These are phyloP conservation scores for Melipona bicolor DNA, from an alignment of 2,888 invertebrate species.

Conservation along the genomic window DNA sequence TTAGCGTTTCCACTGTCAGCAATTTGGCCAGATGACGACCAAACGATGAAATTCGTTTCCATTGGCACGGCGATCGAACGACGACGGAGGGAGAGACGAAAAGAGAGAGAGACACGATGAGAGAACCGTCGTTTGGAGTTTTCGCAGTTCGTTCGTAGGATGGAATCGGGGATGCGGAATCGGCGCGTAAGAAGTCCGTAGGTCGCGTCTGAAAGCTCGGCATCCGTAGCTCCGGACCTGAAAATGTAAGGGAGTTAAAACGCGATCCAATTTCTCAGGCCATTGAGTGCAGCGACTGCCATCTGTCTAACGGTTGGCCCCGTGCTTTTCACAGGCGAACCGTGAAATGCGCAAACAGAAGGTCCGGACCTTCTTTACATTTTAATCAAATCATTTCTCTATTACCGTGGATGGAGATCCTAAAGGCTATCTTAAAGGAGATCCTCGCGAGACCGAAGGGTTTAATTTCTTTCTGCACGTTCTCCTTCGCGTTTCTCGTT, in stretches of 20 bases:
- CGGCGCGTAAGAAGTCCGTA: slow-evolving; percentile 35
- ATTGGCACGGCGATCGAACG: background rate
- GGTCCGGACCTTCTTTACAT: slow-evolving; percentile 82
- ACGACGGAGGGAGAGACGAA: too few species aligned
- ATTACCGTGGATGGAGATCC: slow-evolving; percentile 81
- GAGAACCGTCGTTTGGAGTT: background rate
- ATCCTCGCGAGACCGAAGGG: slow-evolving; percentile 80
- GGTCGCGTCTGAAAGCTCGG: slow-evolving; percentile 40
- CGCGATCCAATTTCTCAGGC: slow-evolving; percentile 84
- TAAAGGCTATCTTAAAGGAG: slow-evolving; percentile 73
- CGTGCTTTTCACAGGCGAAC: slow-evolving; percentile 83
- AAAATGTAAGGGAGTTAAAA: slow-evolving; percentile 84
- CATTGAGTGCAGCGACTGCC: slow-evolving; percentile 84
- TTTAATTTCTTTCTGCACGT: slow-evolving; percentile 72
- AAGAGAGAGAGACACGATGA: too few species aligned
- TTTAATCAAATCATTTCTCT: slow-evolving; percentile 84
- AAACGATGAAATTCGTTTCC: background rate
- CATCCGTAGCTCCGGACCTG: slow-evolving; percentile 72
- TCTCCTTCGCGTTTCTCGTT: background rate
- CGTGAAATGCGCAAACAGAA: slow-evolving; percentile 85
- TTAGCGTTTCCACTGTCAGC: slow-evolving; percentile 53
- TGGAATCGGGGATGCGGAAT: background rate
- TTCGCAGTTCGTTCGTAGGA: slow-evolving; percentile 3
- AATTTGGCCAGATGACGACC: slow-evolving; percentile 56
- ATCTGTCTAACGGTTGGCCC: slow-evolving; percentile 83